A percentile compares a stretch with the other conserved stretches of the same genome.
Evolutionary conservation across 2,113 vertebrate genomes (phyloP).

Genomic region (Ceyx melanurus): DNA sequence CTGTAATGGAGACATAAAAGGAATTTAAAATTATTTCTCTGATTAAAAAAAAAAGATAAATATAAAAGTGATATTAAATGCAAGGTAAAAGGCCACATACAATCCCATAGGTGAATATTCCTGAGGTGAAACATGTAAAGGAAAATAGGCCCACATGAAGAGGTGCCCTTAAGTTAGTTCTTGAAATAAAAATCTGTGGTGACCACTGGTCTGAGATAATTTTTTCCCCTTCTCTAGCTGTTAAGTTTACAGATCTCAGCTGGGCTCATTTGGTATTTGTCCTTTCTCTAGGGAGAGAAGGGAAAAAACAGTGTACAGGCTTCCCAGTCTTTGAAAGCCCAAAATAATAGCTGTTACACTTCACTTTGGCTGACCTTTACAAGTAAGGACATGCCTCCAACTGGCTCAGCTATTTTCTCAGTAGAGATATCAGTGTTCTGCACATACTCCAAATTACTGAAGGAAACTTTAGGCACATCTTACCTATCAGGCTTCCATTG

Average conservation of each 20-base stretch:
- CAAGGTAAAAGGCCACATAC: neutral
- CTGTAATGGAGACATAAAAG: neutral
- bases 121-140: neutral
- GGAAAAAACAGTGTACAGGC: slow-evolving; percentile 63
- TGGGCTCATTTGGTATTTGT: slow-evolving; percentile 70
- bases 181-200: slow-evolving; percentile 21
- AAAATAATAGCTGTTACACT: slow-evolving; percentile 71
- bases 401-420: slow-evolving; percentile 68
- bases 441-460: neutral
- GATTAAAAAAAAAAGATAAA: neutral
- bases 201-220: neutral
- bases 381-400: slow-evolving; percentile 60
- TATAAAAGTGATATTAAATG: neutral
- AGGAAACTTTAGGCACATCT: neutral
- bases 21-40: neutral
- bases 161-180: neutral
- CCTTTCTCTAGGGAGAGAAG: slow-evolving; percentile 77
- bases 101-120: slow-evolving; percentile 1
- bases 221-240: slow-evolving; percentile 70
- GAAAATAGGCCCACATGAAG: neutral
- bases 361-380: slow-evolving; percentile 72
- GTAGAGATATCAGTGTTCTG: slow-evolving; percentile 45
- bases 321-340: slow-evolving; percentile 77
- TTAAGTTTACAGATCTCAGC: slow-evolving; percentile 72
- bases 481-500: neutral